phyloP scores from a whole-genome alignment of 2,797 vertebrate species.

The Euphonia xanthogaster region DNA sequence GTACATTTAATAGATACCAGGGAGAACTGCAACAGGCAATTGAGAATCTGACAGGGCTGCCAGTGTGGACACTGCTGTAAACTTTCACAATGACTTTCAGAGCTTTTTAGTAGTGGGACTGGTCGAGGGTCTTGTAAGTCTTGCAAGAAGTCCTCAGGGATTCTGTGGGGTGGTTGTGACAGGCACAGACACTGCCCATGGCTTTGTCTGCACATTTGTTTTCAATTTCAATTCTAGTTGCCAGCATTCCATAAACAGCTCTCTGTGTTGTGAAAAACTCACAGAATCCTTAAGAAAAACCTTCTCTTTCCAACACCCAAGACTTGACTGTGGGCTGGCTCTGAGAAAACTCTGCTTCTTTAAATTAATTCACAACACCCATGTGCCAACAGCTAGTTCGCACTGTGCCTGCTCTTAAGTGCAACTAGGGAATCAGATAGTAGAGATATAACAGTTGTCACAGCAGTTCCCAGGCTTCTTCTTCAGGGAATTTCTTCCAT shows the following conservation, averaged over 20 bases:
- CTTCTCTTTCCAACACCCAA: not conserved
- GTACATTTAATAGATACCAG: not conserved
- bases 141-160: not conserved
- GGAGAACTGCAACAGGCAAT: not conserved
- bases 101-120: not conserved
- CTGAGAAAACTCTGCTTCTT: not conserved
- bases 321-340: not conserved
- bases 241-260: not conserved
- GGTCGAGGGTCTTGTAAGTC: not conserved
- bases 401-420: not conserved
- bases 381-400: not conserved
- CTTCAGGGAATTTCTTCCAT: conserved; percentile 26
- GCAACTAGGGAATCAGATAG: not conserved
- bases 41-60: not conserved
- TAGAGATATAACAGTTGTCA: conserved; percentile 18
- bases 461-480: not conserved
- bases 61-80: not conserved
- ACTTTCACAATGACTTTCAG: not conserved
- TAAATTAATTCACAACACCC: not conserved
- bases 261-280: not conserved
- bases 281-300: not conserved
- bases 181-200: rapidly evolving
- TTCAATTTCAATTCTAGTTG: not conserved
- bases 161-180: not conserved
- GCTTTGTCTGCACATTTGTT: not conserved